A percentile compares a stretch with the other conserved stretches of the same genome.
Evolutionary conservation across 2,888 invertebrate species (phyloP).

Genomic region (Spilosoma lubricipeda): DNA sequence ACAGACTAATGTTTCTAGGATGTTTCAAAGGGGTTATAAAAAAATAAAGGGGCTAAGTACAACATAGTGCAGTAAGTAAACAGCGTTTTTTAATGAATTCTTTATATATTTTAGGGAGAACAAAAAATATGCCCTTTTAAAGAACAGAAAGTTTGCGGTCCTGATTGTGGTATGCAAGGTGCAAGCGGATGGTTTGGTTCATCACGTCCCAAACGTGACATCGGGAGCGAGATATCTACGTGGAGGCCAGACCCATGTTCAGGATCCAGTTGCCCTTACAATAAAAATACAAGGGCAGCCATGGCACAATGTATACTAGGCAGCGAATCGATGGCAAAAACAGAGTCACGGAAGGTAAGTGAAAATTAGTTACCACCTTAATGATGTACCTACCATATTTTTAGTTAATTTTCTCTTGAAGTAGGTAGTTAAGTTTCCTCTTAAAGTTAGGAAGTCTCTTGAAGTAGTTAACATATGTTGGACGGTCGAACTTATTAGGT

Average conservation of each 20-base stretch:
- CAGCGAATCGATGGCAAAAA: slow-evolving; percentile 49
- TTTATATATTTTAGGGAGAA: slow-evolving; percentile 47
- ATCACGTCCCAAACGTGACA: slow-evolving; percentile 43
- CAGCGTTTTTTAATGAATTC: not conserved
- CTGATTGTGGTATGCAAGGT: slow-evolving; percentile 61
- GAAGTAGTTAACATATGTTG: slow-evolving; percentile 4
- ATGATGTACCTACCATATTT: not conserved
- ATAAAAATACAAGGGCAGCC: slow-evolving; percentile 73
- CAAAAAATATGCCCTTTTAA: slow-evolving; percentile 58
- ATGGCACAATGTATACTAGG: slow-evolving; percentile 67
- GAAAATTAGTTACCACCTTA: not conserved
- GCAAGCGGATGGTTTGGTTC: not conserved
- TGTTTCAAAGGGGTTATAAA: not conserved
- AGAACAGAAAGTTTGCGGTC: slow-evolving; percentile 57
- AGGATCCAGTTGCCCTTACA: slow-evolving; percentile 58
- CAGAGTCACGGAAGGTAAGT: slow-evolving; percentile 13
- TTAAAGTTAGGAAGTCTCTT: too few relatives aligned
- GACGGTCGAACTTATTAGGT: not conserved
- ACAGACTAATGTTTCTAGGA: not conserved
- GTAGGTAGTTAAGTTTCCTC: too few relatives aligned
- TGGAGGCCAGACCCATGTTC: slow-evolving; percentile 63
- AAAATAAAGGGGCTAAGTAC: too few relatives aligned
- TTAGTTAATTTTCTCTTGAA: not conserved
- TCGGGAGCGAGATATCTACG: slow-evolving; percentile 47
- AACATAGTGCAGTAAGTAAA: not conserved